phyloP scores from a whole-genome alignment of 2,888 invertebrate genomes.

The Steromphala cineraria region DNA sequence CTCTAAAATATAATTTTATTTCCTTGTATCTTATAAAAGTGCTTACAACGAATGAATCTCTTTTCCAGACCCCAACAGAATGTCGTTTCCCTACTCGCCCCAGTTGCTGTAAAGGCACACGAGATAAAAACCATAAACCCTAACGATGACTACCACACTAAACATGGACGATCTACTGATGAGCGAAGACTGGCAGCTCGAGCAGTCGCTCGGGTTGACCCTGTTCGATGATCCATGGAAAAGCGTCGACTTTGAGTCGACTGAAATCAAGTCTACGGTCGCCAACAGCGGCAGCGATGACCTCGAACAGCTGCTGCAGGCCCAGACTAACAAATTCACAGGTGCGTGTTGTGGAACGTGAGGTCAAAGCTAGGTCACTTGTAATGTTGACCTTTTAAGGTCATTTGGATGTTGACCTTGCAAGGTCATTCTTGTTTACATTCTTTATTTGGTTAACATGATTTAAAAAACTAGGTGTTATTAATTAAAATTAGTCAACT shows the following conservation, averaged over 20 bases:
- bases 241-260: constrained; percentile 28
- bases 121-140: not conserved
- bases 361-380: constrained; percentile 4
- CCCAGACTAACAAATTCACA: constrained; percentile 12
- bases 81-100: constrained; percentile 20
- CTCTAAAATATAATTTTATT: too few relatives aligned
- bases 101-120: constrained; percentile 14
- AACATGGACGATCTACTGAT: constrained; percentile 43
- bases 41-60: not conserved
- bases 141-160: not conserved
- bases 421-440: too few relatives aligned
- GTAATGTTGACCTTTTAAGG: not conserved
- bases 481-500: too few relatives aligned
- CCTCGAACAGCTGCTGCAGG: constrained; percentile 25
- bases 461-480: too few relatives aligned
- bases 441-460: too few relatives aligned
- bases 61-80: constrained; percentile 18
- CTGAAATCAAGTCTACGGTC: not conserved
- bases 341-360: not conserved
- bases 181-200: constrained; percentile 40
- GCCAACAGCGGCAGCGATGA: constrained; percentile 19
- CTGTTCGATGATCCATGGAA: constrained; percentile 41
- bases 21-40: too few relatives aligned
- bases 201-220: constrained; percentile 33
- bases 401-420: too few relatives aligned